These are phyloP conservation scores for Apodemus speciosus DNA, from an alignment of 2,113 vertebrate genomes.

Conservation along the genomic window DNA sequence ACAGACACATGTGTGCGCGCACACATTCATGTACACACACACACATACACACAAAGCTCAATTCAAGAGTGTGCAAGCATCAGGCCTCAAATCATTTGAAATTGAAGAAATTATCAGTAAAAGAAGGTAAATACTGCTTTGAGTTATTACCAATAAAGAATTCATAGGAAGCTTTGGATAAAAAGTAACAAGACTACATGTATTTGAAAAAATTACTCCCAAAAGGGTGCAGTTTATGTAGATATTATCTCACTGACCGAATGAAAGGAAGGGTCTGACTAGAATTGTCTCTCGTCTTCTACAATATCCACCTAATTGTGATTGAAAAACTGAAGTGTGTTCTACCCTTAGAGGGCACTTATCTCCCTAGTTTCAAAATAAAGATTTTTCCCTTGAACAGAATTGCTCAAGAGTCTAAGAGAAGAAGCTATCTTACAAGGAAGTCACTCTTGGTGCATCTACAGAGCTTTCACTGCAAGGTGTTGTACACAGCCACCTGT, in stretches of 20 bases:
- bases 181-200: background rate
- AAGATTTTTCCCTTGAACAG: background rate
- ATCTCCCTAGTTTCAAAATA: background rate
- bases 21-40: too few relatives aligned
- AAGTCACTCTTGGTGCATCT: background rate
- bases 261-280: background rate
- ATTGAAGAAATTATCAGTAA: background rate
- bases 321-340: background rate
- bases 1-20: too few relatives aligned
- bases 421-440: background rate
- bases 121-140: background rate
- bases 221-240: background rate
- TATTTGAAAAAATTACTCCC: background rate
- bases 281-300: background rate
- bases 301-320: constrained; percentile 1
- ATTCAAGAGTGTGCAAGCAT: background rate
- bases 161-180: background rate
- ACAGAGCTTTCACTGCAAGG: background rate
- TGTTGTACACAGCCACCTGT: background rate
- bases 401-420: background rate
- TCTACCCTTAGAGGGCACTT: background rate
- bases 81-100: background rate
- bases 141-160: background rate
- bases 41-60: background rate
- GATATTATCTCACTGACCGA: background rate